Conservation (phyloP, 53 echinoderm and acorn worm genomes). For the Echinometra lucunter region DNA sequence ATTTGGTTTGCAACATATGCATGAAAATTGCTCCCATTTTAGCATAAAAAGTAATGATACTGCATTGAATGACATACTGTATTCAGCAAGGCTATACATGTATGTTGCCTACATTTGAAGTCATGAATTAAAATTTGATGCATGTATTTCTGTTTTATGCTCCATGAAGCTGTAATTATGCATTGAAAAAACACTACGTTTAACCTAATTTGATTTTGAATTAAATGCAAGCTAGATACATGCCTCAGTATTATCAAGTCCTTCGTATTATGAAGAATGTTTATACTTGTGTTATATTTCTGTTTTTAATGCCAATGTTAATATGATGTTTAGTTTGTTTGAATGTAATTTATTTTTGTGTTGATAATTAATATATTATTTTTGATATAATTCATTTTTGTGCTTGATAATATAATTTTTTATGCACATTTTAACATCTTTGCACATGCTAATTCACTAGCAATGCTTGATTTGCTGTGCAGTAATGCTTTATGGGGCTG, state of each 20-base stretch:
- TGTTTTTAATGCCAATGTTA: slow-evolving; percentile 21
- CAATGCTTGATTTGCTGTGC: neutral
- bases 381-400: neutral
- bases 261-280: neutral
- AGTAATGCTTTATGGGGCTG: neutral
- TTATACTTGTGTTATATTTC: neutral
- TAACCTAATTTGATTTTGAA: neutral
- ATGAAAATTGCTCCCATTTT: slow-evolving; percentile 1
- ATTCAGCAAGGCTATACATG: neutral
- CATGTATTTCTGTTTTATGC: slow-evolving; percentile 3
- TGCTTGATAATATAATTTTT: neutral
- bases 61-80: neutral
- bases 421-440: neutral
- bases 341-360: neutral
- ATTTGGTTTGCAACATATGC: slow-evolving; percentile 26
- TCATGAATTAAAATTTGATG: neutral
- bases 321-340: slow-evolving; percentile 2
- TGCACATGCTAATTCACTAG: neutral
- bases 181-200: neutral
- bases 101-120: neutral
- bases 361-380: too few species aligned
- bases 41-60: neutral
- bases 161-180: neutral
- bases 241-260: neutral
- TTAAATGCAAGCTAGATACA: neutral